Conservation (phyloP, 2,888 invertebrate species). For the Oithona nana region DNA sequence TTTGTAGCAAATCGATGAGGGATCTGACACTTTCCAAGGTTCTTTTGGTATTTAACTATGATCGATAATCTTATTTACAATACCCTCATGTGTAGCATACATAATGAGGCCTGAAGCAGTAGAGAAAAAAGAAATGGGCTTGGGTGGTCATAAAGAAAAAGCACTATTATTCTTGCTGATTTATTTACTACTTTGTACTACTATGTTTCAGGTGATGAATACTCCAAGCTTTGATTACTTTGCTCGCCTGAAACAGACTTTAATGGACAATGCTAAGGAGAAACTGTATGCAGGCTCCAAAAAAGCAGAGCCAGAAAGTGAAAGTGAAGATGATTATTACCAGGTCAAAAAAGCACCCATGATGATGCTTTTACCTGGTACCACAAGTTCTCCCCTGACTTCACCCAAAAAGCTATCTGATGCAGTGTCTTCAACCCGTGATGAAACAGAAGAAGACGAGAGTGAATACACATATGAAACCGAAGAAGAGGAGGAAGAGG, state of each 20-base stretch:
- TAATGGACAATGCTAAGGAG: conserved; percentile 3
- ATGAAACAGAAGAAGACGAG: not conserved
- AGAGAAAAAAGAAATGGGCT: too few relatives aligned
- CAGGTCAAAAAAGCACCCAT: conserved; percentile 11
- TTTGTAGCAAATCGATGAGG: too few relatives aligned
- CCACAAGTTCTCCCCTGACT: not conserved
- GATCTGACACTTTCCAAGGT: too few relatives aligned
- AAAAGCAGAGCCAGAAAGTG: not conserved
- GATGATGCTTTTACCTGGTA: conserved; percentile 10
- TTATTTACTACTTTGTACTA: too few relatives aligned
- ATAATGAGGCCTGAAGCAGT: not conserved
- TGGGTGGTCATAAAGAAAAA: too few relatives aligned
- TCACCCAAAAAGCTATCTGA: not conserved
- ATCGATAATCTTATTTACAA: too few relatives aligned
- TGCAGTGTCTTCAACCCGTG: not conserved
- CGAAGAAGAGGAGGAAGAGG: conserved; percentile 15
- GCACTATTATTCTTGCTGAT: too few relatives aligned
- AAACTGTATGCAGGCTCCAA: not conserved
- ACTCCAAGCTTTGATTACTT: conserved; percentile 8
- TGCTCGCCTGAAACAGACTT: conserved; percentile 8
- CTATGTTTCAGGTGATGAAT: not conserved
- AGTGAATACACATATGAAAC: conserved; percentile 4
- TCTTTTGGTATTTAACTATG: too few relatives aligned
- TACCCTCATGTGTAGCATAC: too few relatives aligned
- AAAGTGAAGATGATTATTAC: not conserved